Conservation (phyloP, 1,140 invertebrate genomes). For the Drosophila fuyamai region DNA sequence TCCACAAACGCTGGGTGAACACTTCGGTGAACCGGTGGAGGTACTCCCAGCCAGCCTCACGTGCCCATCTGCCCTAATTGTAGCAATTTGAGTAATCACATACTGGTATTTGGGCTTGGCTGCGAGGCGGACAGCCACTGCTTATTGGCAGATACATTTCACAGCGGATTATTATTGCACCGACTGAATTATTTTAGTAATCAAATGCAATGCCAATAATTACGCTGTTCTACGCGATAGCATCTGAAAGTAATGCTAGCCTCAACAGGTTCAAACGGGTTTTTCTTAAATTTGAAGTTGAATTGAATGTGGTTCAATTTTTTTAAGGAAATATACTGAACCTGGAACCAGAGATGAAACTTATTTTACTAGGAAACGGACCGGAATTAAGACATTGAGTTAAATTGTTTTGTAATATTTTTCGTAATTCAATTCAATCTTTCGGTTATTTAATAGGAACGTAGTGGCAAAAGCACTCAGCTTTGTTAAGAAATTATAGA, state of each 20-base stretch:
- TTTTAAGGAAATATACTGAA: no score
- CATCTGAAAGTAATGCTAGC: background rate
- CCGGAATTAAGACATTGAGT: no score
- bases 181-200: conserved; percentile 32
- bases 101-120: conserved; percentile 6
- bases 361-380: no score
- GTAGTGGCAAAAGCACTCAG: no score
- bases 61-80: conserved; percentile 45
- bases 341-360: no score
- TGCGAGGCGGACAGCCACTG: background rate
- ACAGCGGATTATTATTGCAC: conserved; percentile 18
- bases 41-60: conserved; percentile 28
- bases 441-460: no score
- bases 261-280: background rate
- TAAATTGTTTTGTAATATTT: no score
- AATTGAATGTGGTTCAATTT: no score
- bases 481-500: no score
- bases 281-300: background rate
- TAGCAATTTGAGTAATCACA: conserved; percentile 60
- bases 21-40: conserved; percentile 11
- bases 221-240: conserved; percentile 1
- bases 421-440: no score
- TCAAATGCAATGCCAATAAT: conserved; percentile 45
- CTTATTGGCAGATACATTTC: conserved; percentile 36
- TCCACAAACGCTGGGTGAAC: background rate